Conservation (phyloP, 2,113 vertebrate genomes). For the Triplophysa dalaica region DNA sequence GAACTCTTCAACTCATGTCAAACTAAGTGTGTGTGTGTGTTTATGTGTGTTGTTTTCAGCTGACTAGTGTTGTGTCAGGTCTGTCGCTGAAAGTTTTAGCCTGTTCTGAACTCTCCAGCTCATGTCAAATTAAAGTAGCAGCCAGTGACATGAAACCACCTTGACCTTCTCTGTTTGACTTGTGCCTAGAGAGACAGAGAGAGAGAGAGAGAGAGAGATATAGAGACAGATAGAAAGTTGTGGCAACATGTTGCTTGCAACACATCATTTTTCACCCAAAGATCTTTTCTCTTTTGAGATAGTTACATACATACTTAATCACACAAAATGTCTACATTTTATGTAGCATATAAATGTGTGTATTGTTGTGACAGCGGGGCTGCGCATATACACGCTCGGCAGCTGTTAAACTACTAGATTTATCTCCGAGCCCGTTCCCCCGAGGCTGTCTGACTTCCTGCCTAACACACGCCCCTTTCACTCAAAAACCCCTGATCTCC, state of each 20-base stretch:
- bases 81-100: background rate
- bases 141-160: slow-evolving; percentile 41
- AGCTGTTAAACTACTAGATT: slow-evolving; percentile 34
- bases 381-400: slow-evolving; percentile 51
- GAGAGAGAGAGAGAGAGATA: too few relatives aligned
- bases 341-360: background rate
- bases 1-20: too few relatives aligned
- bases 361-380: slow-evolving; percentile 42
- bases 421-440: slow-evolving; percentile 12
- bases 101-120: slow-evolving; percentile 18
- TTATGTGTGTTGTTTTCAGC: background rate
- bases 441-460: slow-evolving; percentile 29
- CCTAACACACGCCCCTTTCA: background rate
- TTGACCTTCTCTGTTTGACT: slow-evolving; percentile 40
- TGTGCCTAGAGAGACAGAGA: background rate
- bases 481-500: slow-evolving; percentile 2
- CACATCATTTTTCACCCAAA: too few relatives aligned
- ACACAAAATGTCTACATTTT: too few relatives aligned
- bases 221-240: background rate
- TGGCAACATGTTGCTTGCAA: too few relatives aligned
- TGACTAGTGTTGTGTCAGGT: background rate
- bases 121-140: slow-evolving; percentile 5
- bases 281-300: too few relatives aligned
- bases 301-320: too few relatives aligned
- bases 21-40: background rate